Base-by-base conservation (phyloP, 2,888 invertebrate species). In the Tiliacea citrago region DNA sequence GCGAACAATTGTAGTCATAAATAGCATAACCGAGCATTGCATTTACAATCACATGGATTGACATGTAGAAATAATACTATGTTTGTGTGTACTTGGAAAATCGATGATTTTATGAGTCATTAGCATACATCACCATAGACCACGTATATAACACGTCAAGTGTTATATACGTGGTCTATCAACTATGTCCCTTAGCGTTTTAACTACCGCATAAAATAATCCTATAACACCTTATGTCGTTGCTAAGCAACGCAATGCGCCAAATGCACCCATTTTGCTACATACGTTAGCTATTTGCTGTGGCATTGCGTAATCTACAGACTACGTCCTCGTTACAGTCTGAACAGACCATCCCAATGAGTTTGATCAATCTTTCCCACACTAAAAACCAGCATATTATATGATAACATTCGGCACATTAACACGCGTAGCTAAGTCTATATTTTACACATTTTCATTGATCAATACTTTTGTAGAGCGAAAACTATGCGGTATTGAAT, bases 211-310 rank as follows among this genome's bases (percentile, higher is more conserved):
- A 81, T 79, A 77, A 73, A 77, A 82, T 68, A 70, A 79, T 82
- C 58, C 67, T 74, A 53, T 73, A 77, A 73, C 71, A 79, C 73
- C 74, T 73, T 68, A 84, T 77, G 79, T 68, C 86, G 95, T 95
- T 95, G 94, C 96, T 92, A 90, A 87, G 95, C 93, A 95, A 95
- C 95, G 90, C 89, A 92, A 90, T 94, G 94, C 95, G 93, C 91
- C 90, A 93, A 92, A 91, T 91, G 94, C 94, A 93, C 90, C 90
- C 91, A 89, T 91, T 89, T 87, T 84, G 76, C 78, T 73, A 86
- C 83, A 86, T 86, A 82, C 88, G 84, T 86, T 88, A 84, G 81
- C 75, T 84, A 82, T 86, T 84, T 86, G 67, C 81, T 78, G 47
- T 82, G 72, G 77, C 82, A 86, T 89, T 89, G 86, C 88, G 85